These are phyloP conservation scores for Scaeva pyrastri DNA, from an alignment of 2,888 invertebrate species.

Conservation along the genomic window DNA sequence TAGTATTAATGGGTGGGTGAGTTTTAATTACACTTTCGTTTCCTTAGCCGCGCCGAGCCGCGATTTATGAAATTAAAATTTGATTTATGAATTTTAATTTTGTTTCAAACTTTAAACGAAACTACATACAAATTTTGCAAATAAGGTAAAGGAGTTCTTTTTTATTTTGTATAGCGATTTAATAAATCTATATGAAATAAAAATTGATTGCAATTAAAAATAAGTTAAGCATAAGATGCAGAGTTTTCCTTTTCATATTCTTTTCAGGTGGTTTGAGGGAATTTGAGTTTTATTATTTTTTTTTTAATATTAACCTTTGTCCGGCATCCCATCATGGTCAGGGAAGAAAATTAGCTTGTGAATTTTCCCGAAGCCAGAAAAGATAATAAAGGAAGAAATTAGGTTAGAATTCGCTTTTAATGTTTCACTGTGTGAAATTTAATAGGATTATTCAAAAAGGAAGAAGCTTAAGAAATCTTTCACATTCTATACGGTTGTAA, in stretches of 20 bases:
- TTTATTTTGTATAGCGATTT: slow-evolving; percentile 15
- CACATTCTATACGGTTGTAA: too few species aligned
- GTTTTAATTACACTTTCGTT: slow-evolving; percentile 76
- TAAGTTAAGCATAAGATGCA: slow-evolving; percentile 10
- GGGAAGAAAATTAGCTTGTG: background rate
- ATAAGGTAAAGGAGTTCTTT: background rate
- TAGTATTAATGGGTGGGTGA: slow-evolving; percentile 75
- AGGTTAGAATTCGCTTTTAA: background rate
- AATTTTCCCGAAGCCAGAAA: background rate
- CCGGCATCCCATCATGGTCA: background rate
- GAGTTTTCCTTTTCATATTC: background rate
- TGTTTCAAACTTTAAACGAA: slow-evolving; percentile 48
- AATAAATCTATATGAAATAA: slow-evolving; percentile 25
- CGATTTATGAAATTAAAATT: slow-evolving; percentile 75
- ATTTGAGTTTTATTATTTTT: background rate
- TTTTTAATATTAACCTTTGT: background rate
- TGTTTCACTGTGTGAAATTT: background rate
- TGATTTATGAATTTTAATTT: slow-evolving; percentile 76
- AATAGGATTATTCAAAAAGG: background rate
- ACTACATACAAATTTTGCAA: background rate
- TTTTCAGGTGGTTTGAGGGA: background rate
- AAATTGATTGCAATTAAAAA: slow-evolving; percentile 62
- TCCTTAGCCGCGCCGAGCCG: slow-evolving; percentile 69
- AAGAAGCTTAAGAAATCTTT: background rate
- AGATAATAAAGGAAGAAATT: background rate